Evolutionary conservation across 2,797 vertebrate genomes (phyloP), one percentile per base, ranked within the genome.

Genomic region (Podarcis lilfordi): DNA sequence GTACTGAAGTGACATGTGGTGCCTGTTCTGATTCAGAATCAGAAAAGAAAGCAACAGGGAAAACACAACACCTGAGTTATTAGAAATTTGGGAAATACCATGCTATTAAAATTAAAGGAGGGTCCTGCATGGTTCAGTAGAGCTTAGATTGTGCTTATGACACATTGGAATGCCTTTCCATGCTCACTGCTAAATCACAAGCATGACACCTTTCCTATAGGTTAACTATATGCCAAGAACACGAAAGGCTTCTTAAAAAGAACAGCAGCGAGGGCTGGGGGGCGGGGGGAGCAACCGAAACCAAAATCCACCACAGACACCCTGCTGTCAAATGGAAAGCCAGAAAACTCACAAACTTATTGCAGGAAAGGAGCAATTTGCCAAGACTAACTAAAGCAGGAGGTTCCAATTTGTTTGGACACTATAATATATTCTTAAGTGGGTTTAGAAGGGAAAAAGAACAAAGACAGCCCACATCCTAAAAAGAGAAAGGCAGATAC

Each of bases 281-380:
- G 11, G 10, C 43, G 66, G 66, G 27, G 66, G 8, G 27, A 27
- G 21, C 8, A 25, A n/a, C 11, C 23, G 3, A 43, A 86, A 37
- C 27, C 37, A 80, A 80, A 86, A 61, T 61, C n/a, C 68, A 59
- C 71, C 79, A 75, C 55, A 64, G 79, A 82, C 79, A 75, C 79
- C 69, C 45, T 32, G 55, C 55, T 45, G 79, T 87, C 79, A 87
- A 43, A 87, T 64, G 86, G 19, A 43, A 66, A 75, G 86, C 86
- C 86, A 87, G 40, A 37, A 81, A 75, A 81, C 79, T 64, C 37
- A 37, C 79, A 87, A 32, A 87, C 61, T 50, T 81, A 45, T 21
- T 82, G 37, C 80, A 87, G 79, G 80, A 87, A 87, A 82, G 75
- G 79, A 66, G 74, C 37, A 75, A 87, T 82, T 87, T 82, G 86